phyloP scores from a whole-genome alignment of 2,797 vertebrate species.

The Melanotaenia parkinsoni region DNA sequence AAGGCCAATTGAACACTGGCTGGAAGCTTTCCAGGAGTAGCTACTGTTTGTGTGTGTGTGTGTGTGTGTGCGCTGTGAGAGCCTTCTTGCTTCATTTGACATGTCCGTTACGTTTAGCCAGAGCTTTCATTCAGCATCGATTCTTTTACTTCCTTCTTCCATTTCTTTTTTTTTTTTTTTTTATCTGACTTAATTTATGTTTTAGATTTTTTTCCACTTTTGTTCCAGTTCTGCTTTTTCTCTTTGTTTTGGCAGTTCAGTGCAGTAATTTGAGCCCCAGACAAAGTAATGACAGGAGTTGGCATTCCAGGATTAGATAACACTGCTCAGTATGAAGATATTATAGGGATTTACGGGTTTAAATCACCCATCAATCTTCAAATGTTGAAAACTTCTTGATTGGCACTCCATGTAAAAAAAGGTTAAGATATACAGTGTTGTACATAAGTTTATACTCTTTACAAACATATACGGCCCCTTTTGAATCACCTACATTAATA shows the following conservation, averaged over 20 bases:
- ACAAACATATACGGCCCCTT: too few species aligned
- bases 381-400: background rate
- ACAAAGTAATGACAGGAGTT: constrained; percentile 31
- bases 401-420: background rate
- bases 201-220: background rate
- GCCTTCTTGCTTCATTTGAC: constrained; percentile 58
- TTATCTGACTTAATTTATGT: constrained; percentile 6
- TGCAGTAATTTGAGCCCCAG: background rate
- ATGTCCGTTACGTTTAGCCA: constrained; percentile 47
- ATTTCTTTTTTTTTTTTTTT: background rate
- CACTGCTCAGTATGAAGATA: constrained; percentile 12
- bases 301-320: constrained; percentile 33
- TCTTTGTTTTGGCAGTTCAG: constrained; percentile 24
- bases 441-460: too few species aligned
- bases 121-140: constrained; percentile 42
- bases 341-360: constrained; percentile 11
- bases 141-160: constrained; percentile 24
- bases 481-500: too few species aligned
- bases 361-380: background rate
- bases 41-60: constrained; percentile 33
- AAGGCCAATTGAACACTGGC: constrained; percentile 44
- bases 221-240: constrained; percentile 6
- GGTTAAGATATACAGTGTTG: too few species aligned
- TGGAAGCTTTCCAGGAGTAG: constrained; percentile 39
- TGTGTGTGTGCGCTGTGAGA: constrained; percentile 5